Percentiles rank a stretch among this genome's conserved stretches.
These are phyloP conservation scores for Lineus longissimus DNA, from an alignment of 1,140 invertebrate species.

Conservation along the genomic window DNA sequence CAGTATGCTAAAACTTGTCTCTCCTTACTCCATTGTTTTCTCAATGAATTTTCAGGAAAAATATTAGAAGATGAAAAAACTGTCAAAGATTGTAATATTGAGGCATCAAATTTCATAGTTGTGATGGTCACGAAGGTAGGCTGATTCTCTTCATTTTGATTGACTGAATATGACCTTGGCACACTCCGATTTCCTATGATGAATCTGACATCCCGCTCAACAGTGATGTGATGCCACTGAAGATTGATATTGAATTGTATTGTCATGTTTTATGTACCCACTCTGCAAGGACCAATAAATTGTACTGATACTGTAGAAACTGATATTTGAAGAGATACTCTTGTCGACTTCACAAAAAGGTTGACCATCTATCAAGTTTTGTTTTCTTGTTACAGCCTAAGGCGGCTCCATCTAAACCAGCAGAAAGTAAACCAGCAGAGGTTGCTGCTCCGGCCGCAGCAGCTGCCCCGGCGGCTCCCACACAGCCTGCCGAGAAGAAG, in stretches of 20 bases:
- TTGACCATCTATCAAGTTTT: no score
- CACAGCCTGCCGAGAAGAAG: slow-evolving; percentile 26
- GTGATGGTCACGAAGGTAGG: slow-evolving; percentile 87
- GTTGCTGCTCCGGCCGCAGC: slow-evolving; percentile 35
- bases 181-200: no score
- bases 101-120: slow-evolving; percentile 96
- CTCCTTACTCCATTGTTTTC: background rate
- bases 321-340: no score
- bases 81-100: slow-evolving; percentile 85
- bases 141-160: background rate
- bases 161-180: no score
- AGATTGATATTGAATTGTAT: no score
- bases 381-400: slow-evolving; percentile 7
- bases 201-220: no score
- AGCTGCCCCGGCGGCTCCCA: slow-evolving; percentile 17
- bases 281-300: no score
- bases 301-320: no score
- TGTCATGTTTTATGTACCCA: no score
- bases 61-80: slow-evolving; percentile 85
- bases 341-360: no score
- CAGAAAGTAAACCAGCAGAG: slow-evolving; percentile 50
- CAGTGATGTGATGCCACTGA: no score
- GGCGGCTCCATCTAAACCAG: slow-evolving; percentile 9
- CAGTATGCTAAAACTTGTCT: background rate
- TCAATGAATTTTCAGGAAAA: slow-evolving; percentile 65